Evolutionary conservation across 2,888 invertebrate genomes (phyloP).

Genomic region (Seladonia tumulorum): DNA sequence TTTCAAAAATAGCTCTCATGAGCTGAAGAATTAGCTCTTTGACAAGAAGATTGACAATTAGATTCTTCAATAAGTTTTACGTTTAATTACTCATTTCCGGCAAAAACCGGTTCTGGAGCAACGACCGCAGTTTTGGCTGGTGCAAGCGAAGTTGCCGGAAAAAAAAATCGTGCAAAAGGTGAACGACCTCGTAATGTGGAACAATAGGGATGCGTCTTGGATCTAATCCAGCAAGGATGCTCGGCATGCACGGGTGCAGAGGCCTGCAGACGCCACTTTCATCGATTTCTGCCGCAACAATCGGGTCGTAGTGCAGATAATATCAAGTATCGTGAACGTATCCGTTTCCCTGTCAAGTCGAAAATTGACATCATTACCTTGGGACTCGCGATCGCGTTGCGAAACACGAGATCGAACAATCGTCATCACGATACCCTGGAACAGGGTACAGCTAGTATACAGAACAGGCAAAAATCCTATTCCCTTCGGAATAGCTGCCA

Average conservation of each 20-base stretch:
- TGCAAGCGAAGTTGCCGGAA: not conserved
- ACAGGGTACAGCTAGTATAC: not conserved
- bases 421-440: not conserved
- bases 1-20: too few species aligned
- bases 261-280: not conserved
- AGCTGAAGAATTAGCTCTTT: not conserved
- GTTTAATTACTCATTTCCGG: not conserved
- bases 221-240: slow-evolving; percentile 1
- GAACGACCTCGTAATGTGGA: not conserved
- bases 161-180: not conserved
- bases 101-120: not conserved
- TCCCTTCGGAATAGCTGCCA: not conserved
- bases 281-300: not conserved
- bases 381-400: slow-evolving; percentile 62
- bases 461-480: not conserved
- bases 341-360: slow-evolving; percentile 47
- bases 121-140: not conserved
- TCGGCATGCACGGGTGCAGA: not conserved
- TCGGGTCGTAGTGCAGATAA: slow-evolving; percentile 9
- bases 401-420: slow-evolving; percentile 49
- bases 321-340: slow-evolving; percentile 54
- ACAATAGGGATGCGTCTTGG: not conserved
- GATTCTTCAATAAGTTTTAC: too few species aligned
- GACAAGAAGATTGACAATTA: not conserved
- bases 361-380: slow-evolving; percentile 60